Evolutionary conservation across 1,140 invertebrate species (phyloP), one percentile per base, ranked within the genome.

Genomic region (Wasmannia auropunctata): DNA sequence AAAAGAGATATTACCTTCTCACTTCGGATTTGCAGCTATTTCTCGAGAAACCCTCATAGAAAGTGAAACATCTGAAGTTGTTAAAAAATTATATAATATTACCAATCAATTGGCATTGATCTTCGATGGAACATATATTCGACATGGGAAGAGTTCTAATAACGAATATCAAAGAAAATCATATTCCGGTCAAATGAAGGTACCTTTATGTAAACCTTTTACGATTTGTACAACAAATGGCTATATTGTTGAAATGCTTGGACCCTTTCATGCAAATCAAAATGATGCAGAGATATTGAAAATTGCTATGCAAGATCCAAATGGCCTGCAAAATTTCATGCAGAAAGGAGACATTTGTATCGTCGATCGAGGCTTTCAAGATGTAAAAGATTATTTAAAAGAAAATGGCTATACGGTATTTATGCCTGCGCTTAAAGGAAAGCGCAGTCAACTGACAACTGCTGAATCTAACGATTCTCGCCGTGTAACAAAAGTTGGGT

Each of bases 391-490:
- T 7, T 7, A 28, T 16, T 31, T 60, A 40, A 8, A 40, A 7
- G 37, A 40, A n/a, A n/a, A n/a, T n/a, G n/a, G n/a, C n/a, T 40
- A 3, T 40, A 3, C 3, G 3, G 37, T 40, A 40, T 40, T 65
- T 3, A 65, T 65, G n/a, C n/a, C n/a, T n/a, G n/a, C n/a, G n/a
- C n/a, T n/a, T n/a, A n/a, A n/a, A n/a, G n/a, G n/a, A n/a, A 65
- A 40, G 11, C 34, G 34, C 2, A 22, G 10, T 3, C 62, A 65
- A 22, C 19, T 65, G 2, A 65, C 7, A 37, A 37, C 34, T 10
- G n/a, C 2, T 2, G 62, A 94, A 89, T 91, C 92, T 11, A 94
- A 95, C 83, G 56, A 85, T 31, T 94, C 93, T n/a, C 86, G 92
- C 14, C 76, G 85, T 10, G 92, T 94, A 5, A 95, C 91, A 16